Evolutionary conservation across 2,113 vertebrate genomes (phyloP).

Genomic region (Engystomops pustulosus): DNA sequence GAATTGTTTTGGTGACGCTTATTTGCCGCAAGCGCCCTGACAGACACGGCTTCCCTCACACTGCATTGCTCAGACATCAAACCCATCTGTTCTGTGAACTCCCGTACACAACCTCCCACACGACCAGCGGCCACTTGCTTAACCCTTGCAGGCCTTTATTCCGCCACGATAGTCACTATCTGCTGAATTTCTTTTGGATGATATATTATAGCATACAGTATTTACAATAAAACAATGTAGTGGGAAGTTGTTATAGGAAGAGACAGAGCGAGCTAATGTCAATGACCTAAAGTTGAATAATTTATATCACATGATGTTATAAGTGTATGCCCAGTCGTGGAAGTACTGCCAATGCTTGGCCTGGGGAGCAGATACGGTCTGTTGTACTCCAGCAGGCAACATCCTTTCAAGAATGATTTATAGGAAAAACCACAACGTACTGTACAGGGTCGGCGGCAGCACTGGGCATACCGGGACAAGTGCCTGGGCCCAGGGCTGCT

Average conservation of each 20-base stretch:
- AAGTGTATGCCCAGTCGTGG: neutral
- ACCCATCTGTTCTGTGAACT: neutral
- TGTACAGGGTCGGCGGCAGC: no score
- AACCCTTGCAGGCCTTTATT: no score
- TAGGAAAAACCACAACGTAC: no score
- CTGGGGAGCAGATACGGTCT: slow-evolving; percentile 4
- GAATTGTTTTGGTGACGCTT: neutral
- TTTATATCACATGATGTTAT: slow-evolving; percentile 23
- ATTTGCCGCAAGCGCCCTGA: neutral
- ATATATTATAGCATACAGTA: no score
- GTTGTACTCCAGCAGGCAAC: neutral
- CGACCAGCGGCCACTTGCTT: neutral
- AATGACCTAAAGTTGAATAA: slow-evolving; percentile 6
- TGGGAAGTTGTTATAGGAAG: neutral
- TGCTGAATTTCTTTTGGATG: neutral
- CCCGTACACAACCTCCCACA: neutral
- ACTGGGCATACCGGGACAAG: no score
- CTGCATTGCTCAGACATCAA: neutral
- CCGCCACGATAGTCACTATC: no score
- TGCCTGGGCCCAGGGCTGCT: no score
- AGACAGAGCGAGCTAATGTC: neutral
- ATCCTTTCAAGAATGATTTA: neutral
- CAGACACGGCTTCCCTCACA: slow-evolving; percentile 2
- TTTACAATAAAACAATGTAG: neutral
- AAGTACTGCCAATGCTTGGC: neutral